Evolutionary conservation across 2,113 vertebrate species (phyloP).

Genomic region (Xenopus laevis): DNA sequence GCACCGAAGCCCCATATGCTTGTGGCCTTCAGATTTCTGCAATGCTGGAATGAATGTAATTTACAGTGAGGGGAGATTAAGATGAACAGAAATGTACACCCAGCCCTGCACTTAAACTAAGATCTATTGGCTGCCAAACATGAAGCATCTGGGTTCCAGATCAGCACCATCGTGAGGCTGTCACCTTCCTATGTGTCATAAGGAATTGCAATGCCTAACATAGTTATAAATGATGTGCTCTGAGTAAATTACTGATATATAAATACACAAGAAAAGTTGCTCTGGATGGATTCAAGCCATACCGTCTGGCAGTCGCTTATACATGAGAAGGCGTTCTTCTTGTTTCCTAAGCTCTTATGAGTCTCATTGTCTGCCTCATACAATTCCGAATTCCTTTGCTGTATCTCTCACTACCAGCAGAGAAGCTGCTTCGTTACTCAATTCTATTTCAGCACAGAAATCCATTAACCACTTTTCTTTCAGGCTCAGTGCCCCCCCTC

Average conservation of each 20-base stretch:
- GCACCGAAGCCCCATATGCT: slow-evolving; percentile 26
- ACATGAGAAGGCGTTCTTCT: slow-evolving; percentile 6
- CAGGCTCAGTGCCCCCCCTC: background rate
- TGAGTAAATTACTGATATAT: slow-evolving; percentile 24
- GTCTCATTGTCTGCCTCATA: background rate
- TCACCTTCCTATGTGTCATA: slow-evolving; percentile 31
- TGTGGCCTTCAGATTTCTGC: slow-evolving; percentile 19
- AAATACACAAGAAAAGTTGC: slow-evolving; percentile 33
- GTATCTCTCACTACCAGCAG: slow-evolving; percentile 4
- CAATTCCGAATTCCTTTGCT: background rate
- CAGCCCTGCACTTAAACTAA: slow-evolving; percentile 20
- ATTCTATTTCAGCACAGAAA: background rate
- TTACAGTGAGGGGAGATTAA: slow-evolving; percentile 39
- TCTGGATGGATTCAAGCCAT: slow-evolving; percentile 22
- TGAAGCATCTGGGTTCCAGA: slow-evolving; percentile 42
- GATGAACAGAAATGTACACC: slow-evolving; percentile 35
- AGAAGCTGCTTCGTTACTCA: background rate
- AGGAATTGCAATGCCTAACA: slow-evolving; percentile 15
- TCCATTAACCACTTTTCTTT: background rate
- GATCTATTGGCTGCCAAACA: slow-evolving; percentile 31
- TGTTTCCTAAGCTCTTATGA: background rate
- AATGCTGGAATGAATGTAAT: slow-evolving; percentile 25
- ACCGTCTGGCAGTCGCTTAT: background rate
- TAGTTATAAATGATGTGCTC: slow-evolving; percentile 31
- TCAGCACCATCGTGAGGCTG: slow-evolving; percentile 36